Percentiles rank a stretch among this genome's conserved stretches.
phyloP scores from a whole-genome alignment of 2,113 vertebrate species.

The Rhinoptilus africanus region DNA sequence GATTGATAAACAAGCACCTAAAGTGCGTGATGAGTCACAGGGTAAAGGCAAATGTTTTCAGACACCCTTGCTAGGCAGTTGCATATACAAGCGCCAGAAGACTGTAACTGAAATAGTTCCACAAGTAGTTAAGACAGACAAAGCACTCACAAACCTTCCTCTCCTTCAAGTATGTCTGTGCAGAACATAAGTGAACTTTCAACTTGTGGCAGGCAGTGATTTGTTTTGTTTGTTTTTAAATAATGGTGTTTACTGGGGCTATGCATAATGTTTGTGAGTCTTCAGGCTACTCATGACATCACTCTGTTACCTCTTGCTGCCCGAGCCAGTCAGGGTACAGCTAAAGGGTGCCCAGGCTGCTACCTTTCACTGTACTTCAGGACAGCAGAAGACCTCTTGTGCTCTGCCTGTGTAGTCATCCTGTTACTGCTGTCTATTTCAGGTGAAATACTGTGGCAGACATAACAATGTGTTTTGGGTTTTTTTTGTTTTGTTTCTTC shows the following conservation, averaged over 20 bases:
- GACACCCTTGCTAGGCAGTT: not conserved
- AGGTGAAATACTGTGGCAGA: not conserved
- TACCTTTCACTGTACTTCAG: not conserved
- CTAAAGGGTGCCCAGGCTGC: not conserved
- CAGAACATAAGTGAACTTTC: not conserved
- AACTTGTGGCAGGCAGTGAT: not conserved
- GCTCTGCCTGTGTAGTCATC: not conserved
- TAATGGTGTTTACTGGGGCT: not conserved
- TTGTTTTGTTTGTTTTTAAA: not conserved
- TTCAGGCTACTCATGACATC: not conserved
- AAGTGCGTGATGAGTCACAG: not conserved
- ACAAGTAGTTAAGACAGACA: not conserved
- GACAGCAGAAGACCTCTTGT: not conserved
- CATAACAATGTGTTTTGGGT: not conserved
- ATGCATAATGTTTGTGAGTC: not conserved
- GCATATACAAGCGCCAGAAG: not conserved
- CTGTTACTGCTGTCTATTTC: not conserved
- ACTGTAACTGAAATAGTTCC: not conserved
- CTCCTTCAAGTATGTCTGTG: not conserved
- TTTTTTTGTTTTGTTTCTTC: not conserved
- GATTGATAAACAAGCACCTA: conserved; percentile 24
- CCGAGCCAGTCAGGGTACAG: not conserved
- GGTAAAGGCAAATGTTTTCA: conserved; percentile 20
- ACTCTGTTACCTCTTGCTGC: not conserved
- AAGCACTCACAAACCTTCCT: not conserved